Base-by-base conservation (phyloP, 2,888 invertebrate genomes). In the Mongoloraphidia duomilia region DNA sequence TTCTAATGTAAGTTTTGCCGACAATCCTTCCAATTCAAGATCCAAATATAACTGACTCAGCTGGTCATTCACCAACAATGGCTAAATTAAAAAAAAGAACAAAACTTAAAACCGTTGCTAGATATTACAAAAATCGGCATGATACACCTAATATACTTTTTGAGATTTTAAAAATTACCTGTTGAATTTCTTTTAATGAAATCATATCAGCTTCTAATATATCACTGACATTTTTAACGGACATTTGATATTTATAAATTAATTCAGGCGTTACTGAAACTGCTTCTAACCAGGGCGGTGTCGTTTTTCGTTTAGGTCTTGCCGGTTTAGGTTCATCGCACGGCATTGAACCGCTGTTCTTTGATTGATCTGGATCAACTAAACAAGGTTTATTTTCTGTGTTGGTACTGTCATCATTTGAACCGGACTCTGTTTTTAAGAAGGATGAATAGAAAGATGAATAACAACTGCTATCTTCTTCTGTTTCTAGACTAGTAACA, bases 401-500 rank as follows among this genome's bases (percentile, higher is more conserved):
- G 34, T 57, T 59, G 44, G 57, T 63, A 3, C 61, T 63, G 49
- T 66, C 67, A 46, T 68, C 68, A 48, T 67, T 68, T 2, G 67
- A 67, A 13, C 65, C 65, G 40, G 68, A 69, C 12, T 82, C 82
- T 0, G 79, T 82, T 64, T 77, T 81, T 46, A 82, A 73, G 59
- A 82, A 80, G 0, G 82, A 82, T 0, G 82, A 82, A 62, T 81
- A 81, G 56, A 80, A 81, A 0, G 81, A 82, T 0, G 82, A 82
- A 56, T 73, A 76, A 60, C 78, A 81, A 61, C 80, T 82, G 36
- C 80, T 81, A 35, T 71, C 74, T 57, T 76, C 77, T 48, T 67
- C 67, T 12, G 58, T 58, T 41, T 52, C 55, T 39, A 58, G 65
- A 56, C 67, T 68, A 46, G 70, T 68, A 48, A 64, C 66, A 5